phyloP scores from a whole-genome alignment of 1,140 invertebrate species.

The Theocolax elegans region DNA sequence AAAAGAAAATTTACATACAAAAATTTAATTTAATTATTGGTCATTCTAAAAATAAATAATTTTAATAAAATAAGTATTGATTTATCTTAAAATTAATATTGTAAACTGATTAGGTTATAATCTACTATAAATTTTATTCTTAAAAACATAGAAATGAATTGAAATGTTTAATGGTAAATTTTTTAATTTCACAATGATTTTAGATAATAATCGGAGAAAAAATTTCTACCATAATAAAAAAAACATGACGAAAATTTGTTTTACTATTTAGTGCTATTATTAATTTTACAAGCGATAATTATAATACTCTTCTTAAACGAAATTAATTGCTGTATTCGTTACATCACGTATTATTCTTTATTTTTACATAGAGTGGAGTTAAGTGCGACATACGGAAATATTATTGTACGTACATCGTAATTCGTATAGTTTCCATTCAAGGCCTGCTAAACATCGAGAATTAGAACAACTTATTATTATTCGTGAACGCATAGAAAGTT shows the following conservation, averaged over 20 bases:
- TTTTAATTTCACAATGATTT: conserved; percentile 5
- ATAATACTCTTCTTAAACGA: conserved; percentile 26
- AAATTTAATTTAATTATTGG: no score
- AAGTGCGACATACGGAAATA: conserved; percentile 11
- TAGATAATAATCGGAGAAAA: no score
- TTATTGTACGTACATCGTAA: conserved; percentile 3
- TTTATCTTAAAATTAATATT: no score
- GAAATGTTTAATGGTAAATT: no score
- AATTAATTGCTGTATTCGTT: conserved; percentile 9
- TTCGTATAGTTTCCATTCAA: conserved; percentile 13
- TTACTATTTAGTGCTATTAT: conserved; percentile 2
- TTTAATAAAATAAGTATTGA: no score
- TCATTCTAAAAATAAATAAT: no score
- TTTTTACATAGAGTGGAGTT: conserved; percentile 17
- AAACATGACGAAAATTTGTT: no score
- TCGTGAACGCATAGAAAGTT: conserved; percentile 20
- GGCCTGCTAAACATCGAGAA: conserved; percentile 14
- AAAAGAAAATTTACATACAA: no score
- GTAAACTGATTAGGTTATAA: no score
- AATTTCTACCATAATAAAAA: no score
- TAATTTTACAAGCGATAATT: conserved; percentile 19
- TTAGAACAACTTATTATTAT: conserved; percentile 33
- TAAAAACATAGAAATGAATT: no score
- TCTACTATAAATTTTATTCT: no score
- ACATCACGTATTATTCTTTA: conserved; percentile 12